Evolutionary conservation across 2,797 vertebrate species (phyloP).

Genomic region (Labeo calbasu): DNA sequence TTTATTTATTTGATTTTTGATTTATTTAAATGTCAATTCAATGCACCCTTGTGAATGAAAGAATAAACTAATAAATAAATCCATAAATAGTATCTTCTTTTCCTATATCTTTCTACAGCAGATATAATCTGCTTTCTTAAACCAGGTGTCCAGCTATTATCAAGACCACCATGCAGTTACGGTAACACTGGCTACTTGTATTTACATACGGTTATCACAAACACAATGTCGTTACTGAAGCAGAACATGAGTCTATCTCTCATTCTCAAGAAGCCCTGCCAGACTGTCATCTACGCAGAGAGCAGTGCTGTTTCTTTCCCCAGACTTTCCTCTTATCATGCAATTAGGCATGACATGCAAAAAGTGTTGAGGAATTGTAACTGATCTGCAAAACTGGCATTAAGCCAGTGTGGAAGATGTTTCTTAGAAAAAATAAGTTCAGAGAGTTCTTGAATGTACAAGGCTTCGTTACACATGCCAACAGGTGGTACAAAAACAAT

Average conservation of each 20-base stretch:
- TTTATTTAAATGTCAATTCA: not conserved
- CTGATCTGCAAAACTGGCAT: not conserved
- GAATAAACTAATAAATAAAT: too few relatives aligned
- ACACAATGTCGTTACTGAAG: constrained; percentile 16
- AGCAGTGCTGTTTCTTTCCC: not conserved
- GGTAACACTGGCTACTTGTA: not conserved
- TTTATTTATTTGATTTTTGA: too few relatives aligned
- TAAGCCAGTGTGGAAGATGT: not conserved
- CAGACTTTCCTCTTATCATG: not conserved
- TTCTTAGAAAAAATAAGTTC: not conserved
- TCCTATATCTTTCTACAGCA: not conserved
- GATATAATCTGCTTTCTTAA: not conserved
- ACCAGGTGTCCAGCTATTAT: not conserved
- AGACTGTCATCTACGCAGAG: not conserved
- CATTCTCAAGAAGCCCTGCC: constrained; percentile 18
- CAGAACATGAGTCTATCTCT: constrained; percentile 30
- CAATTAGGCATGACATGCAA: constrained; percentile 21
- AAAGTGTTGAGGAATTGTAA: constrained; percentile 18
- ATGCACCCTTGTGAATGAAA: not conserved
- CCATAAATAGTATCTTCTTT: too few relatives aligned
- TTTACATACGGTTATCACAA: not conserved
- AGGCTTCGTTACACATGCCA: constrained; percentile 5
- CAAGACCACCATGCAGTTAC: not conserved
- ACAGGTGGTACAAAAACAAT: constrained; percentile 10
- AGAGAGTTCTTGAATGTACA: not conserved